Evolutionary conservation across 2,888 invertebrate genomes (phyloP).

Genomic region (Neelides folsomi): DNA sequence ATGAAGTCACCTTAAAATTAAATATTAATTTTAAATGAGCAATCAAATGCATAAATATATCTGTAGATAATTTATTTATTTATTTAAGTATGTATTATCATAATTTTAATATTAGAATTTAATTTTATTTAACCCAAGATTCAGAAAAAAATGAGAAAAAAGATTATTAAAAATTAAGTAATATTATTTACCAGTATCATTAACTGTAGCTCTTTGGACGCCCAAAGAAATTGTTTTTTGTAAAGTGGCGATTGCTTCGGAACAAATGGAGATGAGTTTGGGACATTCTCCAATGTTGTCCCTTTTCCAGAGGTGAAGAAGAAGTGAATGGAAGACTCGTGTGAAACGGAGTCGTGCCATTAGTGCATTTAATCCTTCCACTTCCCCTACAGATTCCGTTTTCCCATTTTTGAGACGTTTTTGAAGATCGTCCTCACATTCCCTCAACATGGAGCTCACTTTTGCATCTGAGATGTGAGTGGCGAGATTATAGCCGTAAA

Average conservation of each 20-base stretch:
- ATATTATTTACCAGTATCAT: constrained; percentile 26
- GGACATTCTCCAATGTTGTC: constrained; percentile 54
- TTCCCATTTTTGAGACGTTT: constrained; percentile 46
- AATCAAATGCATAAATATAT: too few species aligned
- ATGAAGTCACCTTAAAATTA: constrained; percentile 33
- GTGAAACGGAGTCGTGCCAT: constrained; percentile 68
- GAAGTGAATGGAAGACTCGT: constrained; percentile 62
- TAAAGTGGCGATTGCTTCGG: constrained; percentile 68
- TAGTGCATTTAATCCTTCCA: constrained; percentile 38
- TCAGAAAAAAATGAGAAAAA: not conserved
- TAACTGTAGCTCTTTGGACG: constrained; percentile 46
- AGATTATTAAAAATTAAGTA: not conserved
- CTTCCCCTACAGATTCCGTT: constrained; percentile 11
- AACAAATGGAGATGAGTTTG: constrained; percentile 62
- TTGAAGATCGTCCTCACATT: constrained; percentile 80
- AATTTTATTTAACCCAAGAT: too few species aligned
- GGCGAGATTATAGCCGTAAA: constrained; percentile 73
- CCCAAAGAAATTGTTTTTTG: constrained; percentile 61
- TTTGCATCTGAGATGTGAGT: constrained; percentile 69
- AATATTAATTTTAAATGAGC: not conserved
- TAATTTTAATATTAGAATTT: too few species aligned
- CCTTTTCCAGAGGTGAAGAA: constrained; percentile 31
- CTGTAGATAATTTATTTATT: too few species aligned
- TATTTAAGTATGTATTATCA: too few species aligned
- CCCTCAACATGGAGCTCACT: constrained; percentile 66